Evolutionary conservation across 2,888 invertebrate species (phyloP), one percentile per base, ranked within the genome.

Genomic region (Apamea monoglypha): DNA sequence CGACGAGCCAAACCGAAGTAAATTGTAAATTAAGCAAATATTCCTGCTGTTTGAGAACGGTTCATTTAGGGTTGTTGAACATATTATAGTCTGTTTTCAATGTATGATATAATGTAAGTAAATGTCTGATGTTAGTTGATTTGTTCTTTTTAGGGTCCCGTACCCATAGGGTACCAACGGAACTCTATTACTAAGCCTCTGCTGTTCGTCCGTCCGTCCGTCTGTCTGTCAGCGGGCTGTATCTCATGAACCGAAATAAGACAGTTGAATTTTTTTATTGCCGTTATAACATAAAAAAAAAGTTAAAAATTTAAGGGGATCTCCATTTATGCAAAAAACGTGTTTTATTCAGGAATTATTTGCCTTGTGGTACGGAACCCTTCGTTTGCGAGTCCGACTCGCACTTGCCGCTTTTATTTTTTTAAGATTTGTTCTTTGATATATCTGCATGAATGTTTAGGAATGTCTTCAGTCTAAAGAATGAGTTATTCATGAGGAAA

Each of bases 21-120:
- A 86, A 86, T 82, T 81, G 86, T 74, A 74, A 87, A 83, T 83
- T 80, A 86, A 80, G 84, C 80, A 82, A 82, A 84, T 74, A 82
- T 83, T 83, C 61, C 63, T 40, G 68, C 53, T 53, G 63, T 78
- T 78, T 74, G 66, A 84, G 73, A 69, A 63, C 64, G 32, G 36
- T 76, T 74, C 71, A 67, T 71, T 78, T 69, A 66, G 64, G 64
- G 32, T 70, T 80, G 70, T 72, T 71, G 47, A 71, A 73, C 78
- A 72, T 79, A 72, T 79, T 73, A 56, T 53, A 36, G 61, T 61
- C 25, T 63, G 40, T 36, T 82, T 73, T 74, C 61, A 68, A 74
- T 83, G 73, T 70, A 75, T 75, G 40, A 18, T 40, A 21, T 8
- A 18, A 18, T 40, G 16, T 8, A 18, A 21, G 47, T 29, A 29